Base-by-base conservation (phyloP, 2,888 invertebrate genomes). In the Drosophila crucigera region DNA sequence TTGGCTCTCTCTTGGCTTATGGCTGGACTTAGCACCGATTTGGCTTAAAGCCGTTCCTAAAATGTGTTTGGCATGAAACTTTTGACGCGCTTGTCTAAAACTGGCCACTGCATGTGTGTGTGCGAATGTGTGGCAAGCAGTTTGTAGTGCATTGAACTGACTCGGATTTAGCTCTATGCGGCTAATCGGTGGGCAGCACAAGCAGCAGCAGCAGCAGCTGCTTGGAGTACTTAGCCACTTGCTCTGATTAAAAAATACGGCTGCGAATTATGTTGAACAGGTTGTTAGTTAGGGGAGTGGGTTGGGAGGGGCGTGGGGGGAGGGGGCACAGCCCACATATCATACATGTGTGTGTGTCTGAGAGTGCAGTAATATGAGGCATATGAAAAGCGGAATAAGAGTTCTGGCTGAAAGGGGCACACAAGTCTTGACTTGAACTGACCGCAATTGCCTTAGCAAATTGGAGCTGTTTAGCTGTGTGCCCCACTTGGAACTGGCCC, bases 1-100 rank as follows among this genome's bases (percentile, higher is more conserved):
- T 47, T 25, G 30, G 37, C n/a, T 7, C 7, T 25, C 47, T 47
- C 28, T 49, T 9, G 43, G 61, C 78, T 68, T 53, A 76, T 77
- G 73, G 50, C 66, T 71, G 80, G 86, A 84, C 86, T 86, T 84
- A 84, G 78, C 70, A 82, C 68, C 78, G 84, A 84, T 84, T 86
- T 80, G 82, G 80, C 69, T 71, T 75, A 73, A 75, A 83, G 82
- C 83, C 67, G 28, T 54, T 53, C 58, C 73, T 68, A 52, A 71
- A 73, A 73, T 61, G 47, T 37, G 35, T 37, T 53, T 79, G 68
- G 72, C 77, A 68, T 59, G 73, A 70, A 80, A 78, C 78, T 84
- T 84, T 84, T 76, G 70, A 82, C 77, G 75, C 75, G 54, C 56
- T 75, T 63, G 43, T 61, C 35, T 53, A 53, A 49, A 70, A 74